phyloP scores from a whole-genome alignment of 1,140 invertebrate species.

The Hetaerina americana region DNA sequence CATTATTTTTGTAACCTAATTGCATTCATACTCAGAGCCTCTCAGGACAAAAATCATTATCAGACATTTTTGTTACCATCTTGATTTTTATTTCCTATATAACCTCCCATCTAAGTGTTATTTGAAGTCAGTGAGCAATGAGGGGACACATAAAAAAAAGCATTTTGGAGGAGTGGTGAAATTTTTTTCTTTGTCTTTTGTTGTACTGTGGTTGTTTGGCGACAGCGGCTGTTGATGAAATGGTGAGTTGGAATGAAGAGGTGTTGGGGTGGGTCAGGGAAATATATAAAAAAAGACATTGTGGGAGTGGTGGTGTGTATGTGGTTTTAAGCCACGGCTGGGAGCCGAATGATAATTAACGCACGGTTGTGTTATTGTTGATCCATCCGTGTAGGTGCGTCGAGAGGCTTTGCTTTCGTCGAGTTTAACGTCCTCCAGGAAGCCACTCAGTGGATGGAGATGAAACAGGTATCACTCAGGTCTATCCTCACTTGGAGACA shows the following conservation, averaged over 20 bases:
- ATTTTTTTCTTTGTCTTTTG: neutral
- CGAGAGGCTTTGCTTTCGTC: conserved; percentile 88
- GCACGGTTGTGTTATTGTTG: conserved; percentile 16
- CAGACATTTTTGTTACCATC: neutral
- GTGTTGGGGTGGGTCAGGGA: neutral
- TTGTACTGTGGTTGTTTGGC: neutral
- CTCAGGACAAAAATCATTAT: neutral
- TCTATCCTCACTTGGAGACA: neutral
- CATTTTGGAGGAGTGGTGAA: neutral
- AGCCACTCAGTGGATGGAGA: conserved; percentile 83
- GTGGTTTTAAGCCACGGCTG: neutral
- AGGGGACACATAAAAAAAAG: neutral
- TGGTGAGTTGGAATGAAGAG: conserved; percentile 2
- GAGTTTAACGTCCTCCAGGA: conserved; percentile 84
- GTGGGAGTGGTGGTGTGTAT: neutral
- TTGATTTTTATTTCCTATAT: neutral
- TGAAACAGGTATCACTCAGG: conserved; percentile 64
- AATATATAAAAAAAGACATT: neutral
- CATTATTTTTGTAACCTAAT: too few relatives aligned
- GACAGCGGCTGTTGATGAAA: neutral
- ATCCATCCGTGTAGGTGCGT: conserved; percentile 61
- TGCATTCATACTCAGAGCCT: too few relatives aligned
- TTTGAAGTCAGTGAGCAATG: neutral
- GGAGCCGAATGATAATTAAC: conserved; percentile 6
- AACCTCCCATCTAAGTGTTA: neutral